phyloP scores from a whole-genome alignment of 2,113 vertebrate species.

The Pollachius pollachius region DNA sequence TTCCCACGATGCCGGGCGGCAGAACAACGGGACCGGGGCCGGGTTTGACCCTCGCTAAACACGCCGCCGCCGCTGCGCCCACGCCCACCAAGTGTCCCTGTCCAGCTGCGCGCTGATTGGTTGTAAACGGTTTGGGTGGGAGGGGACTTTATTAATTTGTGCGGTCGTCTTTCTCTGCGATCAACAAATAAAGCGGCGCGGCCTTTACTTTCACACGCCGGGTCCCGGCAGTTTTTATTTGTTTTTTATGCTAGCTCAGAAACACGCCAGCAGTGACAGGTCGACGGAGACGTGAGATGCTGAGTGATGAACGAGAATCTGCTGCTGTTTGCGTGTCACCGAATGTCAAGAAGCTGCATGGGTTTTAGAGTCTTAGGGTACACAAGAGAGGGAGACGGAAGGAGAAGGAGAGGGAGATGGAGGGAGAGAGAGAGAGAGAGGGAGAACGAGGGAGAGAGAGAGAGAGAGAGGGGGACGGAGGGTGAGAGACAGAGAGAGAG shows the following conservation, averaged over 20 bases:
- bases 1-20: constrained; percentile 91
- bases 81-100: constrained; percentile 84
- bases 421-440: no score
- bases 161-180: no score
- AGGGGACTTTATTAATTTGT: constrained; percentile 69
- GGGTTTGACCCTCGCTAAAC: constrained; percentile 82
- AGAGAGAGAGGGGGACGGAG: background rate
- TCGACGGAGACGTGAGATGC: no score
- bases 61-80: constrained; percentile 67
- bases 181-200: no score
- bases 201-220: no score
- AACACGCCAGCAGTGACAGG: no score
- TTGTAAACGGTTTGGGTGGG: constrained; percentile 79
- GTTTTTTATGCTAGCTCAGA: no score
- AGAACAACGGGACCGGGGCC: constrained; percentile 79
- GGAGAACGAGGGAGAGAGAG: constrained; percentile 26
- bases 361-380: constrained; percentile 23
- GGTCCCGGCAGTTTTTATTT: no score
- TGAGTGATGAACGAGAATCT: no score
- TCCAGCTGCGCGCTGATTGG: constrained; percentile 70
- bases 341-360: constrained; percentile 56
- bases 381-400: constrained; percentile 1
- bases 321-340: constrained; percentile 32
- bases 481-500: no score
- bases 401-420: no score